Evolutionary conservation across 2,113 vertebrate species (phyloP).

Genomic region (Pardalotus punctatus): DNA sequence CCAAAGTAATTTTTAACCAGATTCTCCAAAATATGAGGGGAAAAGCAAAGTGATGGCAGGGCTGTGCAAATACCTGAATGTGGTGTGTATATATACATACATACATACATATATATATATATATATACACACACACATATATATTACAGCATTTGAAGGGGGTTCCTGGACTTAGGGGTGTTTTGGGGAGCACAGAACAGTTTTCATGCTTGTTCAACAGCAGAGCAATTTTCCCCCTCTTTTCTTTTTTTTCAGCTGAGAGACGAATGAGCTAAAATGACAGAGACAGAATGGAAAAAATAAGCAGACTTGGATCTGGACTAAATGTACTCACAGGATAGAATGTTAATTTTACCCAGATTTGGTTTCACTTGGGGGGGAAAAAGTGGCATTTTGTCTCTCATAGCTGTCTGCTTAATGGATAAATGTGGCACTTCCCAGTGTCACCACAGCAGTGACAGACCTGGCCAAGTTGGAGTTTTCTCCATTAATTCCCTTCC

Average conservation of each 20-base stretch:
- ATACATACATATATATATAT: background rate
- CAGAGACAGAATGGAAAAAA: slow-evolving; percentile 40
- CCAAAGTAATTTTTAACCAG: background rate
- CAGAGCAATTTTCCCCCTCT: background rate
- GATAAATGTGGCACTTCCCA: background rate
- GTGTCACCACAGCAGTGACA: background rate
- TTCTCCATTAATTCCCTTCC: background rate
- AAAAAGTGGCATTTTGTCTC: background rate
- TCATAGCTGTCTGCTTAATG: background rate
- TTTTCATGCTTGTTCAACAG: background rate
- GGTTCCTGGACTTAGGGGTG: background rate
- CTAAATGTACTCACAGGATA: background rate
- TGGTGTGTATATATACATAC: rapidly evolving
- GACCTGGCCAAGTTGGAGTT: background rate
- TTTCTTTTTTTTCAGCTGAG: background rate
- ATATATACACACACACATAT: background rate
- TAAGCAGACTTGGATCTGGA: slow-evolving; percentile 35
- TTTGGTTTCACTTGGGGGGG: background rate
- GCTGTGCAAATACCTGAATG: background rate
- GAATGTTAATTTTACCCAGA: slow-evolving; percentile 54
- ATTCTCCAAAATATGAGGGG: background rate
- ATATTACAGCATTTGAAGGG: background rate
- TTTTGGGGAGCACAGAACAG: background rate
- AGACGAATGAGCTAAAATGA: background rate
- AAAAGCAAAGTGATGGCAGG: background rate